Base-by-base conservation (phyloP, 35 echinoderm and acorn worm species). In the Antedon bifida region DNA sequence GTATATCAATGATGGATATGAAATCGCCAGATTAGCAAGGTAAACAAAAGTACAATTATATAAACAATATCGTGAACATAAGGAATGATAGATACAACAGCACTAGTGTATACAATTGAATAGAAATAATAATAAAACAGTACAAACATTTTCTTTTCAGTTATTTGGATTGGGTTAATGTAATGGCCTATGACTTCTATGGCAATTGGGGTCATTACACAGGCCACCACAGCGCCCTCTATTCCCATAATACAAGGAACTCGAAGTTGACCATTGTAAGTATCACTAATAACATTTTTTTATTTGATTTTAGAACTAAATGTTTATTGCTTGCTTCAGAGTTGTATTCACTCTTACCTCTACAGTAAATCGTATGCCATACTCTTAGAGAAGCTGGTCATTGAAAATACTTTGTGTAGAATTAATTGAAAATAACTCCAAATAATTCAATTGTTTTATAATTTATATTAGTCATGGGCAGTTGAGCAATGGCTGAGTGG, bases 111-210 rank as follows among this genome's bases (percentile, higher is more conserved):
- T 42, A 4, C 38, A 42, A 14, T 4, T 14, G 38, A 42, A 42
- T 42, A n/a, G 4, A 42, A 42, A 7, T 42, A 4, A 42, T 42
- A 42, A 14, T 42, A 42, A 42, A 42, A 7, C 38, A n/a, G n/a
- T n/a, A n/a, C n/a, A n/a, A n/a, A n/a, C 14, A 42, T 42, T 42
- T 39, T 5, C 10, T 29, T 28, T 42, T 46, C 44, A 86, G 85
- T 14, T 34, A 79, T 26, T 32, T 86, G 35, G 85, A 86, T 35
- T 86, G 77, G 21, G 45, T 86, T 28, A 78, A 78, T 77, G n/a
- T 86, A 31, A 86, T 86, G 85, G 36, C 85, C 4, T 86, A 86
- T 80, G 85, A 86, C 36, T 86, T 86, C 29, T 42, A 46, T 31
- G 85, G 38, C 7, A 19, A 36, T 29, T 79, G 85, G 77, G 76